Evolutionary conservation across 2,113 vertebrate genomes (phyloP).

Genomic region (Cebus imitator): DNA sequence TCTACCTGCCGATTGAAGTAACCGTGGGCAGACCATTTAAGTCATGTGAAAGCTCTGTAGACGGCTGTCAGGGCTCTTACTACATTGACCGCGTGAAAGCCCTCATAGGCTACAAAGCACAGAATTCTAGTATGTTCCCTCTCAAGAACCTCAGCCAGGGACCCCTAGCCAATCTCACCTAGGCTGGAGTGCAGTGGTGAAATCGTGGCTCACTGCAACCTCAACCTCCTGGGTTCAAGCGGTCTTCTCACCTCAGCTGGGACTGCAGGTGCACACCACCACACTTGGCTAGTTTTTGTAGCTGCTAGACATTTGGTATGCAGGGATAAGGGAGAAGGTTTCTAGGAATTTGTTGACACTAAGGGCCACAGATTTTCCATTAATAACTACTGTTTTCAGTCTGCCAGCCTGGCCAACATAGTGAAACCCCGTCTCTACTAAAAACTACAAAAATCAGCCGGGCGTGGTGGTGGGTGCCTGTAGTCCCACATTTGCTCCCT

Average conservation of each 20-base stretch:
- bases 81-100: fast-evolving
- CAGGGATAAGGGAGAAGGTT: neutral
- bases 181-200: too few relatives aligned
- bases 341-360: neutral
- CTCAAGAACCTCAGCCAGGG: neutral
- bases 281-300: neutral
- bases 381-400: neutral
- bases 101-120: neutral
- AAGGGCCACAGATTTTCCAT: neutral
- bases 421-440: too few relatives aligned
- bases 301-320: neutral
- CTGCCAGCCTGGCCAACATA: too few relatives aligned
- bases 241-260: too few relatives aligned
- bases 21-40: fast-evolving
- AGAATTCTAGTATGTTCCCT: fast-evolving
- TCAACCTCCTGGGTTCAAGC: too few relatives aligned
- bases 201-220: too few relatives aligned
- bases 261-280: too few relatives aligned
- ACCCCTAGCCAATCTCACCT: neutral
- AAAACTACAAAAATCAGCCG: too few relatives aligned
- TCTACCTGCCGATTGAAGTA: fast-evolving
- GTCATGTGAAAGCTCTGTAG: fast-evolving
- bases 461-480: too few relatives aligned
- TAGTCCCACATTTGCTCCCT: too few relatives aligned
- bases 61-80: neutral